Evolutionary conservation across 2,797 vertebrate species (phyloP).

Genomic region (Denticeps clupeoides): DNA sequence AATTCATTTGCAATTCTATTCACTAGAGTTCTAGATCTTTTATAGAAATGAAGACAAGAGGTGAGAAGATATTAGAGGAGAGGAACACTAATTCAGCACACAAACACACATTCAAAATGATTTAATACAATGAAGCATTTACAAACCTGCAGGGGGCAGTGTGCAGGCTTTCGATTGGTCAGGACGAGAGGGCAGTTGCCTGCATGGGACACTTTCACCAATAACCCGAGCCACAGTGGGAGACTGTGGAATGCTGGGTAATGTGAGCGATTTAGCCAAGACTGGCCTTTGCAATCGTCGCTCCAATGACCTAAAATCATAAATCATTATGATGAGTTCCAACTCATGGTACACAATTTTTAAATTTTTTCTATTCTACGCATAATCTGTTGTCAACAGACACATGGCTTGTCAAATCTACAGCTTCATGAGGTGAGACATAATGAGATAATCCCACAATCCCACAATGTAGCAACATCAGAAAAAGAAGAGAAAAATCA

Average conservation of each 20-base stretch:
- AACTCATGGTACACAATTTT: no score
- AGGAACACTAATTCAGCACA: not conserved
- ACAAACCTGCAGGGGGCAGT: constrained; percentile 67
- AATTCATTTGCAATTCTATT: no score
- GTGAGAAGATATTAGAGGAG: no score
- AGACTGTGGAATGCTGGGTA: constrained; percentile 89
- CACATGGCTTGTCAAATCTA: no score
- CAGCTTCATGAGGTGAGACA: not conserved
- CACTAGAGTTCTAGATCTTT: no score
- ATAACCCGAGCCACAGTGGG: constrained; percentile 65
- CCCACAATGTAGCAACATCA: no score
- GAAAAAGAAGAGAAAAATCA: no score
- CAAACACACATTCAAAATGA: not conserved
- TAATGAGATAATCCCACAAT: no score
- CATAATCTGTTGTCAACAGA: no score
- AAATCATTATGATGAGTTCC: no score
- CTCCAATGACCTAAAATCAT: constrained; percentile 68
- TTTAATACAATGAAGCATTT: not conserved
- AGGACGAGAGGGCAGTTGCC: constrained; percentile 28
- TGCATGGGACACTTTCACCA: constrained; percentile 45
- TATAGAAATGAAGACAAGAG: no score
- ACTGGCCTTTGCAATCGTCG: constrained; percentile 73
- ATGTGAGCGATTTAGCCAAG: constrained; percentile 75
- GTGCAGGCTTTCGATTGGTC: constrained; percentile 64
- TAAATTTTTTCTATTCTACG: no score